These are phyloP conservation scores for Adelosebastes latens DNA, from an alignment of 2,797 vertebrate genomes.

Conservation along the genomic window DNA sequence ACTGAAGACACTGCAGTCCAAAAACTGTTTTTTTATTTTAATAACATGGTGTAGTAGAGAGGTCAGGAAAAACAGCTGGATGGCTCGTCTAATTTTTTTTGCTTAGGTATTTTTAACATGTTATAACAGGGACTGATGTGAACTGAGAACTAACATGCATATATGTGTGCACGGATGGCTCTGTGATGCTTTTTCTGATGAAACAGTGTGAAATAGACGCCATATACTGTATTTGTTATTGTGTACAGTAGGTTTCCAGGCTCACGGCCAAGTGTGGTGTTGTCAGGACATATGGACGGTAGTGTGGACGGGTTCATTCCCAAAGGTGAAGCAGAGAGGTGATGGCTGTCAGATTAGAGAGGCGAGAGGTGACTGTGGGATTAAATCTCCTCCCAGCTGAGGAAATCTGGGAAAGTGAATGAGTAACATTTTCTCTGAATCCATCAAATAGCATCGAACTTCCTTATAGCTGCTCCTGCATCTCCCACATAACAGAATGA, in stretches of 20 bases:
- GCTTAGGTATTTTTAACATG: neutral
- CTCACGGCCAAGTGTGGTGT: neutral
- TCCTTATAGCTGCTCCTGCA: neutral
- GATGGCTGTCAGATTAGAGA: neutral
- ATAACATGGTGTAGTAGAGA: neutral
- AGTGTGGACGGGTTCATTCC: neutral
- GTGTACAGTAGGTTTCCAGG: neutral
- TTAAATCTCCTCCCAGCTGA: neutral
- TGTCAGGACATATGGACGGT: conserved; percentile 4
- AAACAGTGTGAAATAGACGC: neutral
- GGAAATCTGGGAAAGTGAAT: neutral
- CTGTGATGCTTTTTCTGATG: neutral
- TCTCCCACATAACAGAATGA: neutral
- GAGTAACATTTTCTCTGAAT: neutral
- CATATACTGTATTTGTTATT: neutral
- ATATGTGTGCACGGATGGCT: neutral
- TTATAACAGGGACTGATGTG: neutral
- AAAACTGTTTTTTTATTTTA: neutral
- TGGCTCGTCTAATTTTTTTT: neutral
- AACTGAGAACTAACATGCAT: neutral
- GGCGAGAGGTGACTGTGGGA: neutral
- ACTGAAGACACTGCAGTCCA: neutral
- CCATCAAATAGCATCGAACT: neutral
- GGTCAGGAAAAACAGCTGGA: conserved; percentile 10
- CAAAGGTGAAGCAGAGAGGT: neutral